A percentile compares a stretch with the other conserved stretches of the same genome.
These are phyloP conservation scores for Porites divaricata DNA, from an alignment of 92 coral and sea anemone genomes.

Conservation along the genomic window DNA sequence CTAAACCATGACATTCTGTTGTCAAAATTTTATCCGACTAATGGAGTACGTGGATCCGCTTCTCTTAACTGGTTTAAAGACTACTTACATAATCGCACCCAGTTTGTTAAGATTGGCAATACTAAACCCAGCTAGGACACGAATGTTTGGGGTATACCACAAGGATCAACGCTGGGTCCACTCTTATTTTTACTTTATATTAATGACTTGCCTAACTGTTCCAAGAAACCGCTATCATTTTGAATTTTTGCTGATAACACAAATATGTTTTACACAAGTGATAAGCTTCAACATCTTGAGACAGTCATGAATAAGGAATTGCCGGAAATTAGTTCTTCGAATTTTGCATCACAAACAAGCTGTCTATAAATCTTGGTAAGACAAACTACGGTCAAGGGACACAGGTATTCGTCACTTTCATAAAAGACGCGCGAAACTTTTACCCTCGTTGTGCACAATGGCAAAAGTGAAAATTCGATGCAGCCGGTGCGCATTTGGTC, in stretches of 20 bases:
- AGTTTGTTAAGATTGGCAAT: constrained; percentile 10
- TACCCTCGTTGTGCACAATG: too few relatives aligned
- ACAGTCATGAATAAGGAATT: constrained; percentile 37
- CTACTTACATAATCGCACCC: constrained; percentile 35
- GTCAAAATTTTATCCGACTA: constrained; percentile 38
- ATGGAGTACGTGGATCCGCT: constrained; percentile 61
- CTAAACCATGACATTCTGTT: constrained; percentile 47
- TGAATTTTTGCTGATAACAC: constrained; percentile 64
- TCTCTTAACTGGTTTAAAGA: constrained; percentile 51
- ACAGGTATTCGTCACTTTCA: too few relatives aligned
- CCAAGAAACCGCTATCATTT: constrained; percentile 14
- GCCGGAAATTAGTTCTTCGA: constrained; percentile 11
- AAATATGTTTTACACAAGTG: constrained; percentile 34
- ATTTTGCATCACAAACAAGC: constrained; percentile 39
- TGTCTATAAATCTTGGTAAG: constrained; percentile 48
- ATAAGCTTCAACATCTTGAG: constrained; percentile 18
- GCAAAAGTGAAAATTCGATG: too few relatives aligned
- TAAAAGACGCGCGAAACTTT: too few relatives aligned
- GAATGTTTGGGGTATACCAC: too few relatives aligned
- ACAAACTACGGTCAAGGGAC: too few relatives aligned
- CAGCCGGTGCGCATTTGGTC: too few relatives aligned
- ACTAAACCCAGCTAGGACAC: constrained; percentile 2
- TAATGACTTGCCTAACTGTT: constrained; percentile 43
- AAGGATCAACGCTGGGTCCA: too few relatives aligned
- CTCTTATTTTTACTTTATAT: constrained; percentile 20